Evolutionary conservation across 2,113 vertebrate genomes (phyloP), one percentile per base, ranked within the genome.

Genomic region (Syngnathus floridae): DNA sequence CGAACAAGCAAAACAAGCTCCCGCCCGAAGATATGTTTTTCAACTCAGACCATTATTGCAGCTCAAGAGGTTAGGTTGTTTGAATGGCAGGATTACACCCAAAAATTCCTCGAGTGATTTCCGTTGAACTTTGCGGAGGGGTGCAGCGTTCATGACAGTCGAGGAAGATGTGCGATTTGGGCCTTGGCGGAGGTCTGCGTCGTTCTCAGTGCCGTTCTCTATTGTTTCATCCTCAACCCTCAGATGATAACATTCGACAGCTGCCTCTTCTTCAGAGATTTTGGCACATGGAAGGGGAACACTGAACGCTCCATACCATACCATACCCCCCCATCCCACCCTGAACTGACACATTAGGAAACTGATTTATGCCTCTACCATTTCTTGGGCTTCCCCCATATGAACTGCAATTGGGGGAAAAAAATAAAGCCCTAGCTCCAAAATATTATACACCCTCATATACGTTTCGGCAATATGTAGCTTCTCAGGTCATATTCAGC

Each of bases 321-420:
- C n/a, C n/a, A n/a, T n/a, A 2, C 37, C 37, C 37, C 5, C 37
- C 37, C 38, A n/a, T n/a, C 38, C 38, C 38, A 38, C 38, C 38
- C 7, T 9, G 6, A 6, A 38, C 38, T 38, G 21, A 64, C 67
- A 75, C 67, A 76, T 85, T 73, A 74, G 14, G 9, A 60, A 58
- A 41, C n/a, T 70, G 69, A 83, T 77, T 77, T 73, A 75, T 72
- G 78, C 64, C 61, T 70, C 31, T 8, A 61, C 64, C 19, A 16
- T 65, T 38, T 52, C 40, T 66, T 61, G 10, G 31, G 69, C 63
- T 45, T 65, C 35, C 66, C 40, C 7, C 49, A 70, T 49, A 48
- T 56, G 59, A 48, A 52, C 11, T 38, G 38, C 40, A 62, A 62
- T 65, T 66, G 21, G 51, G 46, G 1, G 54, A 45, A 31, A 31